A percentile compares a stretch with the other conserved stretches of the same genome.
Evolutionary conservation across 2,797 vertebrate species (phyloP).

Genomic region (Uromys caudimaculatus): DNA sequence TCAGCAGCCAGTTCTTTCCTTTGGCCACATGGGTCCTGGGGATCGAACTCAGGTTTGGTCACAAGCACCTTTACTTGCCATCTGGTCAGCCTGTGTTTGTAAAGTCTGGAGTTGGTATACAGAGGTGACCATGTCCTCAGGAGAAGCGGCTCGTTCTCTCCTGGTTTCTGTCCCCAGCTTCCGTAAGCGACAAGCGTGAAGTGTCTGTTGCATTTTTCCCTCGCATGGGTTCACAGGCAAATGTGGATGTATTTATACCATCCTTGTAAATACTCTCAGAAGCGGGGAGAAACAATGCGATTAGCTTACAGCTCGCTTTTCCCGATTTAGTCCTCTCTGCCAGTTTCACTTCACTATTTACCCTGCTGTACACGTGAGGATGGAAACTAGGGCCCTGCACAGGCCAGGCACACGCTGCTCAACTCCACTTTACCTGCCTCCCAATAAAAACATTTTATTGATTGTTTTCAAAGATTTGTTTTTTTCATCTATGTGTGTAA

Average conservation of each 20-base stretch:
- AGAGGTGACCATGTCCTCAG: background rate
- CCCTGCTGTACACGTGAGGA: background rate
- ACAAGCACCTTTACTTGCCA: background rate
- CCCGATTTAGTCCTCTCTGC: background rate
- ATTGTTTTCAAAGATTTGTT: background rate
- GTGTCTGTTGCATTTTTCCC: background rate
- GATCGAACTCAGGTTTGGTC: background rate
- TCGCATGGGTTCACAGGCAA: conserved; percentile 10
- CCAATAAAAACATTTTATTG: background rate
- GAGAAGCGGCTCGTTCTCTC: background rate
- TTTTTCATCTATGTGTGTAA: background rate
- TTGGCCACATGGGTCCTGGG: background rate
- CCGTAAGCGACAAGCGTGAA: background rate
- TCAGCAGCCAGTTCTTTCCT: background rate
- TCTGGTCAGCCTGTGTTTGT: background rate
- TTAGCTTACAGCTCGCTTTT: background rate
- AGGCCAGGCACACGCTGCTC: background rate
- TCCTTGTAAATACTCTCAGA: background rate
- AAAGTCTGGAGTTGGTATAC: background rate
- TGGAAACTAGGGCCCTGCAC: background rate
- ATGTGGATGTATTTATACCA: background rate
- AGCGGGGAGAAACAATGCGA: background rate
- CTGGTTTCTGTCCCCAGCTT: background rate
- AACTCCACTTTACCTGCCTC: background rate
- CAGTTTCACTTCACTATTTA: background rate